Evolutionary conservation across 2,797 vertebrate species (phyloP).

Genomic region (Steatocranus sp.): DNA sequence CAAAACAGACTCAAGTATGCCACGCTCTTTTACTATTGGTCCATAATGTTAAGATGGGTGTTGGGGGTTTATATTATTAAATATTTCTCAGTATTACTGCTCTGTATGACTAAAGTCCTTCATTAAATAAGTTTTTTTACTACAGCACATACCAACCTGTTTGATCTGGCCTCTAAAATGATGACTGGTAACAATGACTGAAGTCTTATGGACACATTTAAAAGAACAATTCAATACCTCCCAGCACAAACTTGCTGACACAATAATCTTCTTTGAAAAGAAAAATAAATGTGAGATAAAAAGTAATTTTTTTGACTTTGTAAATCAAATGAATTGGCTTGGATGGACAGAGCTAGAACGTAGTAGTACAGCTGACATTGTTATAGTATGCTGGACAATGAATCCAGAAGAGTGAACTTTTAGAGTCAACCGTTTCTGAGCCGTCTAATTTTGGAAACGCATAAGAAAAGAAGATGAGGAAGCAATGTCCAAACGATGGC

Average conservation of each 20-base stretch:
- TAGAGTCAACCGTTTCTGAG: neutral
- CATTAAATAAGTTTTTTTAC: neutral
- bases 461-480: neutral
- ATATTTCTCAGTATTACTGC: neutral
- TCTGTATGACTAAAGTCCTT: neutral
- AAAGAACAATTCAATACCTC: neutral
- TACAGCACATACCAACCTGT: too few species aligned
- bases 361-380: neutral
- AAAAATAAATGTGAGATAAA: neutral
- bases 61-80: neutral
- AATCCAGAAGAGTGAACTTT: neutral
- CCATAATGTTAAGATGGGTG: neutral
- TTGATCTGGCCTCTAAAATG: neutral
- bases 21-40: neutral
- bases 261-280: neutral
- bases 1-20: neutral
- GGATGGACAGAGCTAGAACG: fast-evolving
- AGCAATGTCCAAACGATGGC: neutral
- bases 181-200: neutral
- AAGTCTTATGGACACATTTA: neutral
- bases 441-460: neutral
- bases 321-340: neutral
- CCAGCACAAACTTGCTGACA: neutral
- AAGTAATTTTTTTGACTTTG: neutral
- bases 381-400: neutral